Evolutionary conservation across 2,113 vertebrate genomes (phyloP).

Genomic region (Triplophysa tibetana): DNA sequence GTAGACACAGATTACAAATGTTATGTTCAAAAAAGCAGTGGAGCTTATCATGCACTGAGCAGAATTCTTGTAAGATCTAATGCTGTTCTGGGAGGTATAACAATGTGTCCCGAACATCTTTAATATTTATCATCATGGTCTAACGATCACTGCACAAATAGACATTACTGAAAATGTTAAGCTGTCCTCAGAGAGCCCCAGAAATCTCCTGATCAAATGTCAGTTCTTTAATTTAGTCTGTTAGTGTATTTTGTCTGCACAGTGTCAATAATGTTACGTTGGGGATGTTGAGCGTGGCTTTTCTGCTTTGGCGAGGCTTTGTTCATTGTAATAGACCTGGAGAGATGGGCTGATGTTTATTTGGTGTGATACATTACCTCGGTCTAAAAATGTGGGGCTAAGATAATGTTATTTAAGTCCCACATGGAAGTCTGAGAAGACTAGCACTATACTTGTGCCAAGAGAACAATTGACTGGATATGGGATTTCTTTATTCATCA

Average conservation of each 20-base stretch:
- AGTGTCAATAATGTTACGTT: background rate
- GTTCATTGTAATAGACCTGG: background rate
- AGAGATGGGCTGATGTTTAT: background rate
- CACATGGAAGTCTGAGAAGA: background rate
- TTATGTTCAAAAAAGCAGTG: background rate
- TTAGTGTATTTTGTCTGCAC: background rate
- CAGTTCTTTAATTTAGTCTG: background rate
- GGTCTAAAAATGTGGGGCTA: background rate
- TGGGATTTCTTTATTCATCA: too few species aligned
- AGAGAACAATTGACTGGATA: background rate
- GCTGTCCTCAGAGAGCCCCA: background rate
- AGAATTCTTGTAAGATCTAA: background rate
- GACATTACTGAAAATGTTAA: background rate
- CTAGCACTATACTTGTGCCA: background rate
- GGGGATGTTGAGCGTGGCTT: background rate
- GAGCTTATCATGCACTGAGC: background rate
- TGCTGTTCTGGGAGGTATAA: background rate
- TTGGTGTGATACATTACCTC: slow-evolving; percentile 2
- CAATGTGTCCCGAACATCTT: background rate
- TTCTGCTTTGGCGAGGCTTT: background rate
- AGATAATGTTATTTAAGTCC: background rate
- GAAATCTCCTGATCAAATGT: background rate
- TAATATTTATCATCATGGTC: background rate
- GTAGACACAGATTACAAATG: background rate
- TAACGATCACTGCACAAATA: slow-evolving; percentile 2